Percentiles rank a stretch among this genome's conserved stretches.
Conservation (phyloP, 2,113 vertebrate species). For the Thunnus maccoyii region DNA sequence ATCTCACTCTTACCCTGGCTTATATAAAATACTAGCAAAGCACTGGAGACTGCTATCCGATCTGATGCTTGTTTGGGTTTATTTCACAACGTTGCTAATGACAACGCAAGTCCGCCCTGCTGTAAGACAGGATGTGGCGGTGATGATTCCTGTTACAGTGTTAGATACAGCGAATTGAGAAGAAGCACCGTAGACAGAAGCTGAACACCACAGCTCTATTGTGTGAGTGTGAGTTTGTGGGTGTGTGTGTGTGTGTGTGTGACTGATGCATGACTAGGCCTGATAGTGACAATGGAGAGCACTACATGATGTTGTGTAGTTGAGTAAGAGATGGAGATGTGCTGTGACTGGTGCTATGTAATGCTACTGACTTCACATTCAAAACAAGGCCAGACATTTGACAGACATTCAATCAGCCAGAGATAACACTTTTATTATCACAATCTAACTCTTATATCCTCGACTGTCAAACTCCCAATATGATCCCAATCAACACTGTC, state of each 20-base stretch:
- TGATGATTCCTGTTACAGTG: conserved; percentile 63
- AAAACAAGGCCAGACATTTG: neutral
- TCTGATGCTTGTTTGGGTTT: conserved; percentile 44
- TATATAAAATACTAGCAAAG: neutral
- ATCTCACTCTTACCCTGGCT: neutral
- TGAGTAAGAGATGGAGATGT: neutral
- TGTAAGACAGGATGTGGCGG: conserved; percentile 72
- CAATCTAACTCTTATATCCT: no score
- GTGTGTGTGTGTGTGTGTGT: neutral
- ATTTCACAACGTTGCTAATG: conserved; percentile 61
- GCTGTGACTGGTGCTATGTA: neutral
- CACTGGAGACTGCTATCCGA: neutral
- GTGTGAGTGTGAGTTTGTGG: neutral
- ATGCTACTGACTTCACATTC: neutral
- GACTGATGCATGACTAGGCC: neutral
- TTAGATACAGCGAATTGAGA: conserved; percentile 24
- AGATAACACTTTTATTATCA: no score
- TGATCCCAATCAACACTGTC: no score
- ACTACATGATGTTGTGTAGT: neutral
- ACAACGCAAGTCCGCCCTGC: conserved; percentile 48
- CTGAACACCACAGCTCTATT: neutral
- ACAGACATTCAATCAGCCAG: neutral
- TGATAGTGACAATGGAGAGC: neutral
- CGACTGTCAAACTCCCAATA: no score
- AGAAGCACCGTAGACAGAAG: conserved; percentile 1